Percentiles rank a stretch among this genome's conserved stretches.
phyloP scores from a whole-genome alignment of 2,888 invertebrate genomes.

The Acleris cristana region DNA sequence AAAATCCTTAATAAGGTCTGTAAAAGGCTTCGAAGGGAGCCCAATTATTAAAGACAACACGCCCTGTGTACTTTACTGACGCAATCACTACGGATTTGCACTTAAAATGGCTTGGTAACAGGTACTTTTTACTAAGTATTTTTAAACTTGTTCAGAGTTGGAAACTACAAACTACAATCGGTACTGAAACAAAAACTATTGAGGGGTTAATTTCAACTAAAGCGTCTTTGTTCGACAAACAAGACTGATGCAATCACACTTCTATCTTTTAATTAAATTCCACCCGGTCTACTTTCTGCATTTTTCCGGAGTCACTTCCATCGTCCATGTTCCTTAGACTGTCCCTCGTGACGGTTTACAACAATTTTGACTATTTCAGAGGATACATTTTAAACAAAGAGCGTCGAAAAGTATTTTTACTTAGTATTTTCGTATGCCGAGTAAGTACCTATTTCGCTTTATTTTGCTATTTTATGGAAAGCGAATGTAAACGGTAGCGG shows the following conservation, averaged over 20 bases:
- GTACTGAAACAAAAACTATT: too few relatives aligned
- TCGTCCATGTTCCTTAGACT: too few relatives aligned
- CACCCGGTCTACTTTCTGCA: too few relatives aligned
- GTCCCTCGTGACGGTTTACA: too few relatives aligned
- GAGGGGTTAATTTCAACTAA: too few relatives aligned
- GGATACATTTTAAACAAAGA: too few relatives aligned
- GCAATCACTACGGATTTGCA: slow-evolving; percentile 15
- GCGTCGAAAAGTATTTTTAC: slow-evolving; percentile 14
- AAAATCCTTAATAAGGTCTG: slow-evolving; percentile 61
- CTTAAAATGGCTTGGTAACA: slow-evolving; percentile 15
- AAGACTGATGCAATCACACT: too few relatives aligned
- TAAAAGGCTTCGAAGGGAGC: slow-evolving; percentile 50
- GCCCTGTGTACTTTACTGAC: slow-evolving; percentile 22
- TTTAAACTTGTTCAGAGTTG: neutral
- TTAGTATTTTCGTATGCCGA: slow-evolving; percentile 15
- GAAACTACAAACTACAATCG: too few relatives aligned
- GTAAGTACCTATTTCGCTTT: slow-evolving; percentile 22
- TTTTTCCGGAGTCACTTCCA: too few relatives aligned
- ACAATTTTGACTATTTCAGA: too few relatives aligned
- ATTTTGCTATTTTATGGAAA: slow-evolving; percentile 34
- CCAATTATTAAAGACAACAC: slow-evolving; percentile 66
- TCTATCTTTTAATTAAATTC: too few relatives aligned
- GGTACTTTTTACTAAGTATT: slow-evolving; percentile 23
- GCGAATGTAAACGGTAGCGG: slow-evolving; percentile 24
- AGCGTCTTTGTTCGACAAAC: too few relatives aligned